Percentiles rank a stretch among this genome's conserved stretches.
phyloP scores from a whole-genome alignment of 1,140 invertebrate species.

The Aphis gossypii region DNA sequence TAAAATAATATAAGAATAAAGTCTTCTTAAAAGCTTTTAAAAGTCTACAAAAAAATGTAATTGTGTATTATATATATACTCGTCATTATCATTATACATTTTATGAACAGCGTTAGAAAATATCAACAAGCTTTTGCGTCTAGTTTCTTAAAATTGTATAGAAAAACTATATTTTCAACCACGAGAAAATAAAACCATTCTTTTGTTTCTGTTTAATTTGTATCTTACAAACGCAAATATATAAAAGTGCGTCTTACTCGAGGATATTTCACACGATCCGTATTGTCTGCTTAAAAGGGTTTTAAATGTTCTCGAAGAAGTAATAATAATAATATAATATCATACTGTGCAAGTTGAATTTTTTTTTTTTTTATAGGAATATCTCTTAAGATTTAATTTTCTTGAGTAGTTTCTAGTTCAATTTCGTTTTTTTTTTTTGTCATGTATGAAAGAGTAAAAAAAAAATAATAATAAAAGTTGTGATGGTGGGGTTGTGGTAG shows the following conservation, averaged over 20 bases:
- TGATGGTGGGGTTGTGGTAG: neutral
- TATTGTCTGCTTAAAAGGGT: slow-evolving; percentile 10
- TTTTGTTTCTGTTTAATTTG: slow-evolving; percentile 3
- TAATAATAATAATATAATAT: slow-evolving; percentile 13
- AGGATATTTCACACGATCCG: neutral
- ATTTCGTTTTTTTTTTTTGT: neutral
- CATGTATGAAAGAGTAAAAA: neutral
- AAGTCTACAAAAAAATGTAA: neutral
- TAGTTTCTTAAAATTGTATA: neutral
- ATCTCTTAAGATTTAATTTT: neutral
- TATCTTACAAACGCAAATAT: neutral
- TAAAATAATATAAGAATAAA: neutral
- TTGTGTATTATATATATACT: neutral
- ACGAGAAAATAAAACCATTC: neutral
- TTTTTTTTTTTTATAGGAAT: neutral
- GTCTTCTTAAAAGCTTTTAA: slow-evolving; percentile 1
- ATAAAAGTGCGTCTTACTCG: neutral
- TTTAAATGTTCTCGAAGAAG: neutral
- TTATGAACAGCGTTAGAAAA: neutral
- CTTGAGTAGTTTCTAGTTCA: neutral
- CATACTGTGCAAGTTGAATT: neutral
- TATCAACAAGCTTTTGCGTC: neutral
- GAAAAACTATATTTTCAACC: neutral
- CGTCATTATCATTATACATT: neutral
- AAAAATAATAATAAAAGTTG: neutral